Percentiles rank a stretch among this genome's conserved stretches.
phyloP scores from a whole-genome alignment of 2,797 vertebrate species.

The Neoniphon sammara region DNA sequence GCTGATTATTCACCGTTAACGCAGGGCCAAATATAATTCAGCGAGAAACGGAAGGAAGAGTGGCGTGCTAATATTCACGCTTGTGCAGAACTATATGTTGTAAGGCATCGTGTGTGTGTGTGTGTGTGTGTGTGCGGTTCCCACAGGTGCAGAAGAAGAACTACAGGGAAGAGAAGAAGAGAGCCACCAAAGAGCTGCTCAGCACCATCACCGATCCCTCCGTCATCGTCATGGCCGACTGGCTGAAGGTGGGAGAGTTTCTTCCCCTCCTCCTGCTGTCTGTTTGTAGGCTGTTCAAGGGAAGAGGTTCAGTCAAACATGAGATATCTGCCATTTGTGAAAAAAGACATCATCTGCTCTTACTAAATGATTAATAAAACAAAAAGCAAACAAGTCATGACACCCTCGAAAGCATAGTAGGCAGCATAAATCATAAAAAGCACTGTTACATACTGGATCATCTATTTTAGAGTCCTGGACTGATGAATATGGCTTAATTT shows the following conservation, averaged over 20 bases:
- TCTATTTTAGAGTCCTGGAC: no score
- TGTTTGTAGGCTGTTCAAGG: neutral
- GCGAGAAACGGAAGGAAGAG: constrained; percentile 8
- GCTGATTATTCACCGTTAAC: constrained; percentile 2
- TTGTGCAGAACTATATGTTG: neutral
- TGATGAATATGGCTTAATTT: no score
- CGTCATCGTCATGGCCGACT: constrained; percentile 98
- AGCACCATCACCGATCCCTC: constrained; percentile 98
- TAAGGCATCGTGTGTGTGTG: neutral
- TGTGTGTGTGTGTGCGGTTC: constrained; percentile 1
- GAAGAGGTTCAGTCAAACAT: no score
- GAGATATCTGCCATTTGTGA: no score
- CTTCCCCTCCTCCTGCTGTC: neutral
- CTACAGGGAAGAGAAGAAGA: constrained; percentile 98
- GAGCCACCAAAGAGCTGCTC: constrained; percentile 96
- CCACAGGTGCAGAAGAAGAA: constrained; percentile 98
- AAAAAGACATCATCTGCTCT: no score
- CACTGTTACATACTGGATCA: no score
- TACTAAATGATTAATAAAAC: no score
- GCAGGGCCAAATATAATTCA: constrained; percentile 20
- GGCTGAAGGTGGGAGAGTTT: constrained; percentile 90
- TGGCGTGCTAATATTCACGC: constrained; percentile 7
- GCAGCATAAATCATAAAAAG: no score
- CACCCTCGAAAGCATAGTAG: no score
- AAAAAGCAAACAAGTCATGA: no score